Evolutionary conservation across 1,140 invertebrate genomes (phyloP).

Genomic region (Atopsyche davidsoni): DNA sequence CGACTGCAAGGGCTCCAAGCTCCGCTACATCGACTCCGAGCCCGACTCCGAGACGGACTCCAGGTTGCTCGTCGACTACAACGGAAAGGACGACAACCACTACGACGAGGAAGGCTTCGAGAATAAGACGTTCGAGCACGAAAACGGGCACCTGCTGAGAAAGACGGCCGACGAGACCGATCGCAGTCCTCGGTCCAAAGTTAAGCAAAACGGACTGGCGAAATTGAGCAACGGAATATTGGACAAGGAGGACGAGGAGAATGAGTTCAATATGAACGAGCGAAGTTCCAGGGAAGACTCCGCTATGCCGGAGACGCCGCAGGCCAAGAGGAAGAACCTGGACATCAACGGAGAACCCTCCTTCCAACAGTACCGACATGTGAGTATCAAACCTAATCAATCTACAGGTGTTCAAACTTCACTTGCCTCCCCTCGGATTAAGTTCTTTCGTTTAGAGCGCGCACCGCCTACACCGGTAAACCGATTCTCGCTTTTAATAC

Average conservation of each 20-base stretch:
- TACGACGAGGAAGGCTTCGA: slow-evolving; percentile 43
- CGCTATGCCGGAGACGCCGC: slow-evolving; percentile 14
- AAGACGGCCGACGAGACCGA: slow-evolving; percentile 26
- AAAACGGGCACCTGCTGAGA: slow-evolving; percentile 41
- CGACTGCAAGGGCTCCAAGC: slow-evolving; percentile 20
- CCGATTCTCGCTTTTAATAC: too few relatives aligned
- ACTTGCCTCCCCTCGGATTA: background rate
- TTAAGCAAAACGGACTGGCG: slow-evolving; percentile 3
- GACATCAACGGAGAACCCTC: slow-evolving; percentile 20
- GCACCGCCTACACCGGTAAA: too few relatives aligned
- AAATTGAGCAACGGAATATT: slow-evolving; percentile 9
- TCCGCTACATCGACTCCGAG: slow-evolving; percentile 28
- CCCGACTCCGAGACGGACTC: slow-evolving; percentile 24
- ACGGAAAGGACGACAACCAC: slow-evolving; percentile 17
- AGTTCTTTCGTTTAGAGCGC: too few relatives aligned
- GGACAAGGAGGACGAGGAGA: slow-evolving; percentile 3
- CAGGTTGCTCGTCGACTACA: slow-evolving; percentile 23
- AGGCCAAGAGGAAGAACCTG: slow-evolving; percentile 18
- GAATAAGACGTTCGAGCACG: slow-evolving; percentile 48
- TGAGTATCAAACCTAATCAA: slow-evolving; percentile 13
- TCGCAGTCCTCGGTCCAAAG: background rate
- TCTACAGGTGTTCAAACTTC: background rate
- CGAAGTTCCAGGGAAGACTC: slow-evolving; percentile 7
- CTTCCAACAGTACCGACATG: slow-evolving; percentile 15
- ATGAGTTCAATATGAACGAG: background rate